Conservation (phyloP, 1,140 invertebrate genomes). For the Cepaea nemoralis region DNA sequence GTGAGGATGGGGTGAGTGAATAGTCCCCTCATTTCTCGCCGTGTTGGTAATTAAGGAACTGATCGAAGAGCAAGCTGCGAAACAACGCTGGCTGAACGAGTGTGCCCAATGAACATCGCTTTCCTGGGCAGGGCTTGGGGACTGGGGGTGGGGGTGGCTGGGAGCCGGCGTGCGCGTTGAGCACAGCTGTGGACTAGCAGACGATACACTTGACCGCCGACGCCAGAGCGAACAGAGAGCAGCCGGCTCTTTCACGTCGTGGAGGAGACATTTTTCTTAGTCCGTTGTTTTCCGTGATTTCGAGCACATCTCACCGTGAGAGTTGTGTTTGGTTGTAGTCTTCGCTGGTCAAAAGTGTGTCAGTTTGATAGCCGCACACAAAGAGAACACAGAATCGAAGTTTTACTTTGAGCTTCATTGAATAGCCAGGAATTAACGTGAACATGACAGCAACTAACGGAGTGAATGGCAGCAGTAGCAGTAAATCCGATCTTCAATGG, state of each 20-base stretch:
- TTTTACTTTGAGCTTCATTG: no score
- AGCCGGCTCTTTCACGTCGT: neutral
- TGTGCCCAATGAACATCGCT: neutral
- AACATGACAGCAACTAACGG: neutral
- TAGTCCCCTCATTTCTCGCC: no score
- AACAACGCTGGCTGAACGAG: neutral
- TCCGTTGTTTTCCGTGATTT: neutral
- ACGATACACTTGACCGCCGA: conserved; percentile 1
- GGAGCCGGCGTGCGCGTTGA: no score
- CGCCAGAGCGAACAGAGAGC: neutral
- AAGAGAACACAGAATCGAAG: no score
- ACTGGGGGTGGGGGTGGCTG: neutral
- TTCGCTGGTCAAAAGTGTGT: no score
- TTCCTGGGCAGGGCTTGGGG: neutral
- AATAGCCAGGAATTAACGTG: neutral
- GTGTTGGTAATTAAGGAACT: neutral
- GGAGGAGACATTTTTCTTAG: neutral
- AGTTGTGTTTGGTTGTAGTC: no score
- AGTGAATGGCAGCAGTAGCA: conserved; percentile 25
- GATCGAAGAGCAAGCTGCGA: neutral
- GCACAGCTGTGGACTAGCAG: neutral
- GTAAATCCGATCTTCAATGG: conserved; percentile 68
- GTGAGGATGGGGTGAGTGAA: no score
- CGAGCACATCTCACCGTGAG: neutral
- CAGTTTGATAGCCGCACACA: no score